Conservation (phyloP, 1,140 invertebrate species). For the Drosophila truncata region DNA sequence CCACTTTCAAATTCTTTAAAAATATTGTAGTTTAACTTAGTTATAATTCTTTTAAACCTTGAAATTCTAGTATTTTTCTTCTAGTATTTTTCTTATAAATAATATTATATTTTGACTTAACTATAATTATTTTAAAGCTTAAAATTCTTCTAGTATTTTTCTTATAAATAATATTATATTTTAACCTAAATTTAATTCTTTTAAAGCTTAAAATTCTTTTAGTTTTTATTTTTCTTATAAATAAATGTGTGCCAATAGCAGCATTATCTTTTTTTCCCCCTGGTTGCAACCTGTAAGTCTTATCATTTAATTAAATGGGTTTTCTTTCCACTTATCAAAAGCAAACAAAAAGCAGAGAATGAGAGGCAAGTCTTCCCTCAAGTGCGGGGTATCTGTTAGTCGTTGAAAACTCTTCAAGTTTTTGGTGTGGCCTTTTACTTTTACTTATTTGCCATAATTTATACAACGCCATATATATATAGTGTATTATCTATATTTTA, state of each 20-base stretch:
- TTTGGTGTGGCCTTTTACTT: not conserved
- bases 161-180: no score
- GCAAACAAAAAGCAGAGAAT: not conserved
- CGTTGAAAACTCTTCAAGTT: not conserved
- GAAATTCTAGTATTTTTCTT: not conserved
- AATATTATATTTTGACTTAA: no score
- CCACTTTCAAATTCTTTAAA: no score
- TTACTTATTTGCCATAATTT: constrained; percentile 29
- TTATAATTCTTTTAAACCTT: no score
- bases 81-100: not conserved
- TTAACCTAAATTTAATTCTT: no score
- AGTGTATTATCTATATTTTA: constrained; percentile 9
- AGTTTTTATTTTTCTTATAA: not conserved
- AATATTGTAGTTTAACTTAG: no score
- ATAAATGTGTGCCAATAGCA: not conserved
- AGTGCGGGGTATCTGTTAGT: constrained; percentile 5
- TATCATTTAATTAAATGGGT: constrained; percentile 3
- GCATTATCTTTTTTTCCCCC: not conserved
- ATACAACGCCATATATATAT: constrained; percentile 7
- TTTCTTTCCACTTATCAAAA: not conserved
- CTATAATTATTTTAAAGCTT: no score
- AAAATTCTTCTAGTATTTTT: no score
- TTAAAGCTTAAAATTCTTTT: not conserved
- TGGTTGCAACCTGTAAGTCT: not conserved
- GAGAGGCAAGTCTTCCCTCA: not conserved